A percentile compares a stretch with the other conserved stretches of the same genome.
Conservation (phyloP, 2,113 vertebrate species). For the Prunella fulvescens region DNA sequence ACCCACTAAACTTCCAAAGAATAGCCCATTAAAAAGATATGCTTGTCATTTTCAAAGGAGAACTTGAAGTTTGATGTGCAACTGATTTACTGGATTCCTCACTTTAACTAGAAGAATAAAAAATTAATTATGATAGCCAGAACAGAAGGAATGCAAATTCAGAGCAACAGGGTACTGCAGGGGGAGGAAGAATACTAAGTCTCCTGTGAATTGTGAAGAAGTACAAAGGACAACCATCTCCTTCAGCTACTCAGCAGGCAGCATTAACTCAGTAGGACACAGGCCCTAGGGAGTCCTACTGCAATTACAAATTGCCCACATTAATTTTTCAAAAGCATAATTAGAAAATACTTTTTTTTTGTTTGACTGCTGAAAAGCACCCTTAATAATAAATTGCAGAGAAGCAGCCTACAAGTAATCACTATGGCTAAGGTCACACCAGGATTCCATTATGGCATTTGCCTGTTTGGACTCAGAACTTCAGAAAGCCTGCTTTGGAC, state of each 20-base stretch:
- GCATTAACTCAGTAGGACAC: conserved; percentile 28
- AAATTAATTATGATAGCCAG: conserved; percentile 5
- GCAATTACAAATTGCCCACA: background rate
- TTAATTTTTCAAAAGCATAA: conserved; percentile 44
- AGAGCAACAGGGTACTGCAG: background rate
- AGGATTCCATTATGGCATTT: background rate
- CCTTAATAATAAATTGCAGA: background rate
- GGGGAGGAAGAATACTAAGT: background rate
- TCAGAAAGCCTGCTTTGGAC: background rate
- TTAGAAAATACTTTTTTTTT: background rate
- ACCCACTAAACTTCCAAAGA: background rate
- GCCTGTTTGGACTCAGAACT: background rate
- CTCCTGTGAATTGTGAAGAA: conserved; percentile 12
- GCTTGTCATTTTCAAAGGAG: background rate
- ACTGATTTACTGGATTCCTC: background rate
- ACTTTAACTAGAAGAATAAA: background rate
- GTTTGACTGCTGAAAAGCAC: background rate
- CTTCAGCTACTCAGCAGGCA: background rate
- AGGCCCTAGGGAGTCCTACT: background rate
- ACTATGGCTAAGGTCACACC: background rate
- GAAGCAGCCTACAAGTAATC: background rate
- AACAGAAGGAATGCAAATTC: conserved; percentile 9
- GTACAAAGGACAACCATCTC: conserved; percentile 17
- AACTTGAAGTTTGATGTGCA: background rate
- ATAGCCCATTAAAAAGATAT: background rate